phyloP scores from a whole-genome alignment of 2,113 vertebrate species.

The Columba livia region DNA sequence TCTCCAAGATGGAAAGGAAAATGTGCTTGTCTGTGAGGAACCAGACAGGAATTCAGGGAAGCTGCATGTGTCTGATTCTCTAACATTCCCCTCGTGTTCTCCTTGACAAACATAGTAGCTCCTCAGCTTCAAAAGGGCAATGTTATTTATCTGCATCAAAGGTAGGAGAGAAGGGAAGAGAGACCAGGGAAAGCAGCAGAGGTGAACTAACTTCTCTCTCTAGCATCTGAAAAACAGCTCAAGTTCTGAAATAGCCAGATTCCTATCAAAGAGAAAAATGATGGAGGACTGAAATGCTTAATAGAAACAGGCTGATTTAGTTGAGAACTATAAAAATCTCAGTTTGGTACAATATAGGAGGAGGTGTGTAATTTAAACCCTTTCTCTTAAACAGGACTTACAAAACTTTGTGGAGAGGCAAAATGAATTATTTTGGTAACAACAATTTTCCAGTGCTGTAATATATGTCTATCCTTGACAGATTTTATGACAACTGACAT shows the following conservation, averaged over 20 bases:
- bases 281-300: not conserved
- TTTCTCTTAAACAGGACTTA: conserved; percentile 32
- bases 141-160: conserved; percentile 25
- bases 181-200: not conserved
- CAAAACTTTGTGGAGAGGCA: conserved; percentile 10
- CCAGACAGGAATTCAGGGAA: not conserved
- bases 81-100: not conserved
- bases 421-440: conserved; percentile 29
- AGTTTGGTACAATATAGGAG: not conserved
- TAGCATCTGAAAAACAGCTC: not conserved
- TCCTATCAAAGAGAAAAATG: not conserved
- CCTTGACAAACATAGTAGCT: not conserved
- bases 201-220: not conserved
- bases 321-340: not conserved
- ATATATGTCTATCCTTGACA: conserved; percentile 11
- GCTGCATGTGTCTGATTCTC: not conserved
- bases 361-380: not conserved
- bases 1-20: not conserved
- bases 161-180: not conserved
- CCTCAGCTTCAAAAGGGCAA: conserved; percentile 18
- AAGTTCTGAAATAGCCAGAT: not conserved
- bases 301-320: not conserved
- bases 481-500: conserved; percentile 19
- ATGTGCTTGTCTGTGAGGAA: not conserved
- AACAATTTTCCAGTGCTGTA: conserved; percentile 8